Evolutionary conservation across 2,113 vertebrate genomes (phyloP), one percentile per base, ranked within the genome.

Genomic region (Brachyhypopomus occidentalis): DNA sequence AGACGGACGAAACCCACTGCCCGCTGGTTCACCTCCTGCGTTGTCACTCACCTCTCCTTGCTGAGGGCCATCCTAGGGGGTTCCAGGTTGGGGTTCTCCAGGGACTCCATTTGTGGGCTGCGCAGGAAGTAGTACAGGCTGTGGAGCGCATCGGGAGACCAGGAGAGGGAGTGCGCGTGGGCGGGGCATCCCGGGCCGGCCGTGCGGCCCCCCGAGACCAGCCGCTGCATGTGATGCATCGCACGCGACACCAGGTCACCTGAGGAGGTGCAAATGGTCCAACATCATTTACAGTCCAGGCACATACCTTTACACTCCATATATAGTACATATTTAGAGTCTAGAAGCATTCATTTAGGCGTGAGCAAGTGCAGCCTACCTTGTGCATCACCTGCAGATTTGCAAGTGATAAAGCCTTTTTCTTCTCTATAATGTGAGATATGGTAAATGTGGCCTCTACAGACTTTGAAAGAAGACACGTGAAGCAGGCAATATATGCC

Each of bases 41-140:
- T 12, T 58, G n/a, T 16, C 58, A 75, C 73, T 14, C 91, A 98
- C 97, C 96, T 94, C 87, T 98, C 96, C 1, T 93, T 95, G 90
- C 89, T 95, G 80, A 98, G 93, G 3, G 91, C 89, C 94, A 95
- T 94, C 86, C 91, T 89, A 0, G 95, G 95, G 4, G 96, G 96
- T 79, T 96, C 96, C 55, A 98, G 91, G 93, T 98, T 96, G 71
- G 95, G 96, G 59, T 97, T 96, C 87, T 98, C 97, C 94, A 96
- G 91, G 3, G 94, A 97, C 70, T 98, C 97, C 95, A 96, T 97
- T 38, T 97, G 95, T 17, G 95, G 95, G 60, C 95, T 95, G 74
- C 95, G 95, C 17, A 98, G 92, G 92, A 97, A 98, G 89, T 98
- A 98, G 92, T 96, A 98, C 52, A 98, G 95, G 0, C 96, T 96